phyloP scores from a whole-genome alignment of 2,113 vertebrate genomes.

The Cryptotis parvus region DNA sequence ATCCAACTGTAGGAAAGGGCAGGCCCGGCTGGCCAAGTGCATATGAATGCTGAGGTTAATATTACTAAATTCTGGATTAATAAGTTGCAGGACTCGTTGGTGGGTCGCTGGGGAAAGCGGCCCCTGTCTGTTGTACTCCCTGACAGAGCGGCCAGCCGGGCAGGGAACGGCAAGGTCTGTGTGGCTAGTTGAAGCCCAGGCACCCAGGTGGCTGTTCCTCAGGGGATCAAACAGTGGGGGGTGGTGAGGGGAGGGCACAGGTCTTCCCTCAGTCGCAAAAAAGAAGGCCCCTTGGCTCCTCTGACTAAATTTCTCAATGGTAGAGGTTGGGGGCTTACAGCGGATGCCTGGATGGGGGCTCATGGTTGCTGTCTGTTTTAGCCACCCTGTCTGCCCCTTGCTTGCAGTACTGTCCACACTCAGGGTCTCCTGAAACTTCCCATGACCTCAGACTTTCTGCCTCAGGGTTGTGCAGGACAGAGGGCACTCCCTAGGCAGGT shows the following conservation, averaged over 20 bases:
- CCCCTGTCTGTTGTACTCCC: not conserved
- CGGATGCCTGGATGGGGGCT: not conserved
- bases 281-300: not conserved
- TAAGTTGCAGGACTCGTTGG: slow-evolving; percentile 62
- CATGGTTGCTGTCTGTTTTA: not conserved
- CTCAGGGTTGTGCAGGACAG: not conserved
- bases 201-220: not conserved
- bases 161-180: not conserved
- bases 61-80: slow-evolving; percentile 63
- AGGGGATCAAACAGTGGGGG: not conserved
- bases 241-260: not conserved
- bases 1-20: slow-evolving; percentile 67
- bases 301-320: not conserved
- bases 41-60: slow-evolving; percentile 64
- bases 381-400: not conserved
- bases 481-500: not conserved
- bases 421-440: not conserved
- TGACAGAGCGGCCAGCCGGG: not conserved
- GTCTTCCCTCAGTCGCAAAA: not conserved
- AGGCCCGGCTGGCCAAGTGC: slow-evolving; percentile 67
- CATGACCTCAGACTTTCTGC: not conserved
- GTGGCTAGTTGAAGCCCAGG: not conserved
- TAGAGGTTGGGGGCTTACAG: not conserved
- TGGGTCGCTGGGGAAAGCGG: slow-evolving; percentile 25
- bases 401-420: not conserved